Evolutionary conservation across 2,113 vertebrate species (phyloP), one percentile per base, ranked within the genome.

Genomic region (Campylomormyrus numenius): DNA sequence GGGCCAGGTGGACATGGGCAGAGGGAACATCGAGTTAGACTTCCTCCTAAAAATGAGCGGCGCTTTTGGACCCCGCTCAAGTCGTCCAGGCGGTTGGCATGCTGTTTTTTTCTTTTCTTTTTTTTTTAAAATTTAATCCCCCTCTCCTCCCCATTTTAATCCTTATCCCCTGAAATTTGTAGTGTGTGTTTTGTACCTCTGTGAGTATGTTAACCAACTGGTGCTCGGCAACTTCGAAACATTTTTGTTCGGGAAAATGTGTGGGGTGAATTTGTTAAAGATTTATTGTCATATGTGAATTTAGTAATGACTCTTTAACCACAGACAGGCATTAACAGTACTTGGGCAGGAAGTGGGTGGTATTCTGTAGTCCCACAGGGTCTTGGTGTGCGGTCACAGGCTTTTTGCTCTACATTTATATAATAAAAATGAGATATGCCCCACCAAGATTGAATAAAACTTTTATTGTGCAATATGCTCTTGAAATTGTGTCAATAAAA

Each of bases 391-490:
- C 39, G 45, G 83, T 85, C 83, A 46, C 83, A 48, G 83, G 19
- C 77, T 13, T 31, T 77, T 87, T 53, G 45, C 53, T 70, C 88
- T 87, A 9, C 90, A 90, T 91, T 87, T 62, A 90, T 88, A 88
- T 42, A 42, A 87, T 49, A 87, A 49, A 70, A 70, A 70, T 62
- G 85, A 88, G 24, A 88, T 91, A 85, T 93, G 89, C 13, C 91
- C 87, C 91, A 86, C 89, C 52, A 31, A 92, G 89, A 77, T 89
- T 92, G 90, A 93, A 80, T 80, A 80, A 49, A 86, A 92, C 91
- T 92, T 94, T 92, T 94, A 92, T 91, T 94, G 94, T 95, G 94
- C 94, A 94, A 94, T 95, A 95, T 94, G 90, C 92, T 95, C 93
- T 93, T 92, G 92, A 92, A 53, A 91, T 85, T 91, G 91, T 93